A percentile compares a stretch with the other conserved stretches of the same genome.
phyloP scores from a whole-genome alignment of 2,797 vertebrate species.

The Tapera naevia region DNA sequence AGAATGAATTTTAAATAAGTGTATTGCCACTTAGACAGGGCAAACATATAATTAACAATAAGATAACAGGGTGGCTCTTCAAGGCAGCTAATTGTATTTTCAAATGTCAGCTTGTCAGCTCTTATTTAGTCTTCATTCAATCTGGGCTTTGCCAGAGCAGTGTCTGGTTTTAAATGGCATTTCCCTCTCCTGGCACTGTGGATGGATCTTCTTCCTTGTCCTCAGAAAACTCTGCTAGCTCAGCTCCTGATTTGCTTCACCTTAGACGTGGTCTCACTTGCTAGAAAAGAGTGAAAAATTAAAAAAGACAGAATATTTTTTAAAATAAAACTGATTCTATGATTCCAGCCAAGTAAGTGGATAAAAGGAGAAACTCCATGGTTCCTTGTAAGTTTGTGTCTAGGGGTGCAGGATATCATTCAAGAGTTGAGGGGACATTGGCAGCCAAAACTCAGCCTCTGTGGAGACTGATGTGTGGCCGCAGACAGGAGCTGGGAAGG shows the following conservation, averaged over 20 bases:
- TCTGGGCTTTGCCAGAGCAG: not conserved
- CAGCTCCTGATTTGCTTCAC: not conserved
- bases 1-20: not conserved
- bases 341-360: not conserved
- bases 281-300: not conserved
- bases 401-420: no score
- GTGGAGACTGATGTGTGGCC: not conserved
- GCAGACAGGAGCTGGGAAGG: not conserved
- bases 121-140: not conserved
- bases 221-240: not conserved
- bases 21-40: not conserved
- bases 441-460: not conserved
- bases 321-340: no score
- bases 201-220: not conserved
- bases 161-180: constrained; percentile 24
- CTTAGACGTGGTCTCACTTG: not conserved
- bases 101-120: constrained; percentile 58
- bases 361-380: not conserved
- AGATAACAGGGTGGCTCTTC: constrained; percentile 11
- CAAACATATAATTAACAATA: constrained; percentile 53
- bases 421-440: fast-evolving
- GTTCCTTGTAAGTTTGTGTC: not conserved
- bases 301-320: no score
- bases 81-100: constrained; percentile 41
- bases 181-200: not conserved